Base-by-base conservation (phyloP, 2,888 invertebrate genomes). In the Polymixis lichenea region DNA sequence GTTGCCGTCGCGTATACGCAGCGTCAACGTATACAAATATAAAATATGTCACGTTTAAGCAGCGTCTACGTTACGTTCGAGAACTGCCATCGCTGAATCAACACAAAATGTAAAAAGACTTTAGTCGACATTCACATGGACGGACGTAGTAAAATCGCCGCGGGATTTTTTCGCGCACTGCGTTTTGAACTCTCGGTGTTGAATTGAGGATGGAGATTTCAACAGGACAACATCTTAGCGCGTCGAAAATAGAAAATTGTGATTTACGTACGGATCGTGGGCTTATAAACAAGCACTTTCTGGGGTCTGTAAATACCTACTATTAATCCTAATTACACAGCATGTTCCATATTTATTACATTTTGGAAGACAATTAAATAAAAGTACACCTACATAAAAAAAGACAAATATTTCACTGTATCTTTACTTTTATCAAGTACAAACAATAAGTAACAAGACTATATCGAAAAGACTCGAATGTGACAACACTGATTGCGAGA, bases 401-500 rank as follows among this genome's bases (percentile, higher is more conserved):
- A 15, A 51, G 9, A 2, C 22, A 53, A 28, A 61, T 61, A 46
- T 65, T 49, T 51, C 13, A 13, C 1, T 49, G 53, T 51, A 38
- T 69, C 53, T 60, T 68, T 55, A 32, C 43, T 56, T 32, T 69
- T 69, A 66, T 58, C 46, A 61, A 46, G 22, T n/a, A n/a, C n/a
- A n/a, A 76, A 62, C 61, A 56, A 65, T 49, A 32, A 13, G 66
- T 19, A 22, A 28, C 58, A 60, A 6, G 8, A 17, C n/a, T 28
- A 15, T 49, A 61, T 38, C 19, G 43, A 62, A n/a, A 19, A 25
- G 49, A 51, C n/a, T 60, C 11, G 15, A 55, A 43, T 49, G 15
- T 70, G 72, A 61, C 60, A 77, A 56, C 28, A 56, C 46, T 67
- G 80, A 78, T 72, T 66, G 28, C 66, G 25, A 77, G 72, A 64